Base-by-base conservation (phyloP, 2,113 vertebrate genomes). In the Pagrus major region DNA sequence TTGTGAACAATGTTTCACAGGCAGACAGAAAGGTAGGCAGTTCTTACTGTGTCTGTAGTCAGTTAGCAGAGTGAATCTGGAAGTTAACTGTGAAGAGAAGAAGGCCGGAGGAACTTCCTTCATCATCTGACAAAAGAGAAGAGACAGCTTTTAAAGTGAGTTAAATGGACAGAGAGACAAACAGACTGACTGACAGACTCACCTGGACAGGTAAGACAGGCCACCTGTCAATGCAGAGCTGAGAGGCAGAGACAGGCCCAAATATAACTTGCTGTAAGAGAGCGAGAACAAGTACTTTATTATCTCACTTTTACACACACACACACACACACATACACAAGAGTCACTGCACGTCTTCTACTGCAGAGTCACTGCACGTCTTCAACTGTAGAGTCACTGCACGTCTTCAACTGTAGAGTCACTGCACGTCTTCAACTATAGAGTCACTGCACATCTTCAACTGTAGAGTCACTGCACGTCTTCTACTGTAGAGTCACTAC, bases 1-100 rank as follows among this genome's bases (percentile, higher is more conserved):
- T n/a, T n/a, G n/a, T n/a, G n/a, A n/a, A n/a, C n/a, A n/a, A n/a
- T n/a, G n/a, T n/a, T n/a, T n/a, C n/a, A n/a, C n/a, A 70, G 21
- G 46, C 3, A 31, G 15, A 61, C 10, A 63, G 29, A 55, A 9
- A 60, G 37, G 16, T 6, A 68, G 49, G 21, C n/a, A 41, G 18
- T 5, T 58, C 78, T 85, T 87, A 89, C 88, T 77, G 78, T 44
- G 67, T 74, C 67, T 83, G 72, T 44, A 74, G 68, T 85, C 20
- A 0, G 71, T 54, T 68, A 89, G 49, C 49, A 89, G 46, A 70
- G 78, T 76, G 44, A 80, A 68, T 71, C 35, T 78, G 18, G 88
- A 71, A n/a, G 76, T 77, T 52, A 80, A 58, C 0, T 7, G 33
- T 20, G 76, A 67, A 7, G 84, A 63, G 1, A 77, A 68, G 51